A percentile compares a stretch with the other conserved stretches of the same genome.
Evolutionary conservation across 2,888 invertebrate genomes (phyloP).

Genomic region (Meteorus colon): DNA sequence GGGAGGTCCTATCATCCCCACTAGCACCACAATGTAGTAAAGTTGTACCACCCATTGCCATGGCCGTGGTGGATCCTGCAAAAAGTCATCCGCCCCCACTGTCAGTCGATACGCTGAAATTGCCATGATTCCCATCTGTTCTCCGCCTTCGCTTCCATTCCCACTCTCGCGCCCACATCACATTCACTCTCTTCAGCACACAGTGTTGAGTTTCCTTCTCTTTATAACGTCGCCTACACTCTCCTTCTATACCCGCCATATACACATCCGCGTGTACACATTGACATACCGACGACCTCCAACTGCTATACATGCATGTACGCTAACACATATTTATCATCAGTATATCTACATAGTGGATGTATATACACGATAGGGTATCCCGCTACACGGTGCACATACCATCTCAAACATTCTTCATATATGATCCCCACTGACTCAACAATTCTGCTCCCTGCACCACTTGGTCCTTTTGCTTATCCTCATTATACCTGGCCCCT

Average conservation of each 20-base stretch:
- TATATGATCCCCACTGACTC: constrained; percentile 20
- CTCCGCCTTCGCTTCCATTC: neutral
- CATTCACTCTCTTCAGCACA: constrained; percentile 20
- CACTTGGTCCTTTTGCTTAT: constrained; percentile 18
- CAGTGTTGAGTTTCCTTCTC: neutral
- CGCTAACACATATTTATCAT: neutral
- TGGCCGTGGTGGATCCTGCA: constrained; percentile 80
- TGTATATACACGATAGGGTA: neutral
- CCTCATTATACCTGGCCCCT: constrained; percentile 3
- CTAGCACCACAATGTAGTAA: constrained; percentile 81
- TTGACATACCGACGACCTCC: constrained; percentile 18
- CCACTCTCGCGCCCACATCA: constrained; percentile 32
- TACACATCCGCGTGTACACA: no score
- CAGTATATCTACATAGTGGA: neutral
- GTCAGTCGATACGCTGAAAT: constrained; percentile 49
- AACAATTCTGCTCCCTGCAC: constrained; percentile 11
- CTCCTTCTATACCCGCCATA: constrained; percentile 30
- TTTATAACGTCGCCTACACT: neutral
- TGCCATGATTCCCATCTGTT: constrained; percentile 27
- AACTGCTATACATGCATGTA: neutral
- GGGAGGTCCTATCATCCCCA: constrained; percentile 75
- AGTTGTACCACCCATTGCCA: constrained; percentile 79
- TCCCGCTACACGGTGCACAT: neutral
- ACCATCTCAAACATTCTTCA: constrained; percentile 11
- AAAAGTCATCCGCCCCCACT: constrained; percentile 69